Evolutionary conservation across 2,888 invertebrate genomes (phyloP).

Genomic region (Apamea anceps): DNA sequence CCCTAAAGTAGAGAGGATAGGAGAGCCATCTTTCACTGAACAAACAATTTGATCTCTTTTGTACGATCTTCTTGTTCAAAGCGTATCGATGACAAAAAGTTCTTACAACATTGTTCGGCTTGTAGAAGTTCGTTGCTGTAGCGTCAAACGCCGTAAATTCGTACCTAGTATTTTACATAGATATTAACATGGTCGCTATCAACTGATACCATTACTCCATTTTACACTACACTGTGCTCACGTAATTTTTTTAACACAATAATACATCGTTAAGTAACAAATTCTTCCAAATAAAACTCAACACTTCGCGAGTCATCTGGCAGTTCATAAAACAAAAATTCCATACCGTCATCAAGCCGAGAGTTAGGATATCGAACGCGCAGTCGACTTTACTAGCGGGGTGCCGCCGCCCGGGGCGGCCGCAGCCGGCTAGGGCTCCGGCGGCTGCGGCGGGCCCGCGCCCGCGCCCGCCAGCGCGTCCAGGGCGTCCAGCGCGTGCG

Average conservation of each 20-base stretch:
- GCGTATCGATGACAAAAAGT: background rate
- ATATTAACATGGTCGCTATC: background rate
- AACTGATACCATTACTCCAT: background rate
- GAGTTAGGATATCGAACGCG: background rate
- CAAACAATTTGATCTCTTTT: background rate
- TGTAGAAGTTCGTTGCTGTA: background rate
- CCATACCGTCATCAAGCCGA: slow-evolving; percentile 3
- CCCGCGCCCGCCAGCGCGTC: slow-evolving; percentile 47
- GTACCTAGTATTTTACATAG: background rate
- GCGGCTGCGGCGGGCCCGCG: slow-evolving; percentile 58
- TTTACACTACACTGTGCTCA: background rate
- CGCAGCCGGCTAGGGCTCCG: slow-evolving; percentile 59
- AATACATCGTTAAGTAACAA: slow-evolving; percentile 10
- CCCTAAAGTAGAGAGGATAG: background rate
- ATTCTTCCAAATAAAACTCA: slow-evolving; percentile 12
- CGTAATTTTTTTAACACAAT: background rate
- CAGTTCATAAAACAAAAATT: slow-evolving; percentile 38
- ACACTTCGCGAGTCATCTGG: slow-evolving; percentile 22
- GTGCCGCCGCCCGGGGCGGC: slow-evolving; percentile 6
- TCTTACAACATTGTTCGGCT: background rate
- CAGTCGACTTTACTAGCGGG: background rate
- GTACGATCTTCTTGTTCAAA: background rate
- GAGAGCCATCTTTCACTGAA: background rate
- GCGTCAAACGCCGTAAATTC: background rate
- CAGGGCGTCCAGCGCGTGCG: slow-evolving; percentile 73